Evolutionary conservation across 1,140 invertebrate species (phyloP).

Genomic region (Drosophila yakuba): DNA sequence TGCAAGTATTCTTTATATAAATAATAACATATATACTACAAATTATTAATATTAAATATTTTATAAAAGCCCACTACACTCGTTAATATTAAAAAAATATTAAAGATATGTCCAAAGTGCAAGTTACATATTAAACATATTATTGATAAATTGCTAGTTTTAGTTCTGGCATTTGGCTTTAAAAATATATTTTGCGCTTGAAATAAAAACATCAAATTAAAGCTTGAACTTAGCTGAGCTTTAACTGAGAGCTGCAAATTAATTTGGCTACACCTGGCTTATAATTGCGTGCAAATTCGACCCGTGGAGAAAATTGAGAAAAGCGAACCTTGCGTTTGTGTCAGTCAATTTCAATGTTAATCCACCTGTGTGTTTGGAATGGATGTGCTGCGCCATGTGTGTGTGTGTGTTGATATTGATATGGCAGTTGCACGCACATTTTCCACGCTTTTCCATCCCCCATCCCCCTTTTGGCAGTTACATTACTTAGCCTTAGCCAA

Average conservation of each 20-base stretch:
- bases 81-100: too few species aligned
- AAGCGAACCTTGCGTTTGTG: constrained; percentile 37
- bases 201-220: not conserved
- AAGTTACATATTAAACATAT: too few species aligned
- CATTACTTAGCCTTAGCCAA: constrained; percentile 40
- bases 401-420: constrained; percentile 64
- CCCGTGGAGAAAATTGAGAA: constrained; percentile 4
- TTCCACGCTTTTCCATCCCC: constrained; percentile 29
- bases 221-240: not conserved
- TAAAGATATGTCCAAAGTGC: too few species aligned
- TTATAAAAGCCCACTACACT: too few species aligned
- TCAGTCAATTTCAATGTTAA: constrained; percentile 69
- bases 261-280: not conserved
- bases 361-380: constrained; percentile 36
- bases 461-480: constrained; percentile 32
- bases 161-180: too few species aligned
- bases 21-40: not conserved
- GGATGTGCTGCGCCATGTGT: constrained; percentile 19
- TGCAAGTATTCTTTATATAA: too few species aligned
- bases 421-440: constrained; percentile 77
- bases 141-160: too few species aligned
- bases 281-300: constrained; percentile 26
- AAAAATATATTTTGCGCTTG: not conserved
- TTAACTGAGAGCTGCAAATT: too few species aligned
- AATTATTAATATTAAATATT: too few species aligned